Base-by-base conservation (phyloP, 2,113 vertebrate species). In the Mustela lutreola region DNA sequence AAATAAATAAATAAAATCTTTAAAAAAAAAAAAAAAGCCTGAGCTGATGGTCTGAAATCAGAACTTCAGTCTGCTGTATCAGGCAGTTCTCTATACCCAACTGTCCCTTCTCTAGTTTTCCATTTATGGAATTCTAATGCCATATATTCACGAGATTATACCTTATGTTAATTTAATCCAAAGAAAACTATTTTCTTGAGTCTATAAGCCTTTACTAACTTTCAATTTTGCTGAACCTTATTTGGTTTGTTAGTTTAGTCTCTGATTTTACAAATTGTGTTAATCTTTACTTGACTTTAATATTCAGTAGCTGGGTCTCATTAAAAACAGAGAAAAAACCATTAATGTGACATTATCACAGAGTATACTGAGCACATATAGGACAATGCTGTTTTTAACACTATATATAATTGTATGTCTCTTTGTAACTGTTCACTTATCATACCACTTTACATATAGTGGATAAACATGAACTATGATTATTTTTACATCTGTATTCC, bases 181-280 rank as follows among this genome's bases (percentile, higher is more conserved):
- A 71, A 75, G 5, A 83, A 94, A 86, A 73, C 7, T 93, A 15
- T 65, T 94, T 53, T 75, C 80, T 83, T 92, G 56, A 93, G 58
- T 87, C 33, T 89, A 67, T 45, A 87, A 92, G 33, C 2, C 39
- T 78, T 94, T 60, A 39, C 12, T 85, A 87, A 95, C 39, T 97
- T 98, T 39, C 82, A 70, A 42, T n/a, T 94, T 79, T 83, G 24
- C 12, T 33, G 3, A 85, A 93, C 8, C 93, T 95, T 91, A 86
- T 82, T 93, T 90, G 48, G 58, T 36, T 95, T 82, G n/a, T 7
- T 93, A 50, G 50, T 84, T 78, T 91, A 11, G 67, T 81, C 60
- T 84, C 53, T 90, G n/a, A 91, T 94, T 91, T 85, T 67, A 95
- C 6, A 87, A 33, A 95, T 1, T 89, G 31, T 93, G 18, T 76